Evolutionary conservation across 2,888 invertebrate species (phyloP), one percentile per base, ranked within the genome.

Genomic region (Meganola albula): DNA sequence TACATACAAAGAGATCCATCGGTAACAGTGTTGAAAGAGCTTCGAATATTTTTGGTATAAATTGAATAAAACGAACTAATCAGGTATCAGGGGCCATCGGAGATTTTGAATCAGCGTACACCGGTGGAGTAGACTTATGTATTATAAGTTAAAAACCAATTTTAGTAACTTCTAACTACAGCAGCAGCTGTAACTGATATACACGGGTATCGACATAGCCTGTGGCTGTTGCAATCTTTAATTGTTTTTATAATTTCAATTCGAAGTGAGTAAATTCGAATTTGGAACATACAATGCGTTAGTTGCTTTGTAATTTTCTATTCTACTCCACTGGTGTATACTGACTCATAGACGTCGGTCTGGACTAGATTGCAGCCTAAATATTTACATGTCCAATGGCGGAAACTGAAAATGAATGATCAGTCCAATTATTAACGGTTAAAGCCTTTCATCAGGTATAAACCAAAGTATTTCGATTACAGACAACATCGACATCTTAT

Each of bases 31-130:
- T 76, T 67, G 72, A 77, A 53, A 75, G 74, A 82, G 79, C 80
- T 71, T 79, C 76, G 68, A 78, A 63, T 44, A 72, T 77, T 82
- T 84, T 84, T 82, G 84, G 82, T 83, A 83, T 83, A 80, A 74
- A 80, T 82, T 80, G 78, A 79, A 78, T 62, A 70, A 74, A 66
- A 74, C 73, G 72, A 73, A 68, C 53, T 53, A 53, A 51, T 82
- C 80, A 83, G 79, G 78, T 80, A 80, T 79, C 77, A 67, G 53
- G 56, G 58, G 48, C 52, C 50, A 52, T 55, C 42, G 39, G 46
- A 43, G 52, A 44, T n/a, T n/a, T n/a, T n/a, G n/a, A n/a, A n/a
- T n/a, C n/a, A n/a, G n/a, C n/a, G n/a, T n/a, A n/a, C n/a, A n/a
- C n/a, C n/a, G n/a, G n/a, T 40, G 55, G 42, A 37, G 39, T 31